A percentile compares a stretch with the other conserved stretches of the same genome.
Evolutionary conservation across 2,888 invertebrate genomes (phyloP).

Genomic region (Sepioteuthis lessoniana): DNA sequence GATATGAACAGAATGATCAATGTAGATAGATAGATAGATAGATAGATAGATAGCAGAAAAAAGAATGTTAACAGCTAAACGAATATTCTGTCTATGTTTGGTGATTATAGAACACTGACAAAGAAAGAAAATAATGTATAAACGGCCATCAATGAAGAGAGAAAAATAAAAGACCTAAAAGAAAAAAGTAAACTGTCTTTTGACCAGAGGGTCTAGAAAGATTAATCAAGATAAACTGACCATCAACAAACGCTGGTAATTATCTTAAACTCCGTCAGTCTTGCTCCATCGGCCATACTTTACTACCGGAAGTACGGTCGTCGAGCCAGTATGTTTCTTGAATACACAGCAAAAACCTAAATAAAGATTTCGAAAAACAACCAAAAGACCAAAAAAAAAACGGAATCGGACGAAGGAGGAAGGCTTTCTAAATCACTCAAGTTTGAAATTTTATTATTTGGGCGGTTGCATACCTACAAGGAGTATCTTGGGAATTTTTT

Average conservation of each 20-base stretch:
- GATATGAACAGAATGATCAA: not conserved
- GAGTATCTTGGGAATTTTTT: not conserved
- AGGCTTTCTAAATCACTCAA: not conserved
- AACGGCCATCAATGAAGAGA: not conserved
- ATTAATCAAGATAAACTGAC: conserved; percentile 33
- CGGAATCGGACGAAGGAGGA: not conserved
- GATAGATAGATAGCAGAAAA: not conserved
- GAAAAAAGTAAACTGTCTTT: not conserved
- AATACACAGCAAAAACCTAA: not conserved
- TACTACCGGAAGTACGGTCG: not conserved
- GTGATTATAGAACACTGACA: not conserved
- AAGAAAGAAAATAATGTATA: not conserved
- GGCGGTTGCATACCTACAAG: conserved; percentile 2
- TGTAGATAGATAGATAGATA: not conserved
- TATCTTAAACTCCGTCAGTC: not conserved
- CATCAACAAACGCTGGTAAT: not conserved
- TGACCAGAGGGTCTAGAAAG: not conserved
- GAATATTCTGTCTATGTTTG: not conserved
- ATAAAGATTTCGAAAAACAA: not conserved
- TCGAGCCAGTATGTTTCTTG: not conserved
- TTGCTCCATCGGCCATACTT: conserved; percentile 1
- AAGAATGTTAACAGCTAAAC: not conserved
- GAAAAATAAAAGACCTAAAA: not conserved
- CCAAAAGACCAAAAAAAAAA: not conserved
- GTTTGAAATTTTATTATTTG: conserved; percentile 33